Conservation (phyloP, 2,888 invertebrate species). For the Globia sparganii region DNA sequence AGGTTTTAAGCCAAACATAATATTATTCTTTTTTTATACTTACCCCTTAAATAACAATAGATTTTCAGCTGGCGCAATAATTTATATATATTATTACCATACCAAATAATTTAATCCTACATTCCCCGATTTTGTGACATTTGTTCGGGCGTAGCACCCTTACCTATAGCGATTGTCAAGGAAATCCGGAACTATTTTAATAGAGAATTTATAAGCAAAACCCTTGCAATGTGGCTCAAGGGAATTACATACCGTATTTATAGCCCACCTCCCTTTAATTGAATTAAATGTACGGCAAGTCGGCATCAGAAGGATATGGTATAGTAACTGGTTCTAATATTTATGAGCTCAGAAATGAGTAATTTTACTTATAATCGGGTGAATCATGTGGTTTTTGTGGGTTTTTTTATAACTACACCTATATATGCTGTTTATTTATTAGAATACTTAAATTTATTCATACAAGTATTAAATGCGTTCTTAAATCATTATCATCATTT, state of each 20-base stretch:
- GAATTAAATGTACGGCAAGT: conserved; percentile 69
- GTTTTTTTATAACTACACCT: neutral
- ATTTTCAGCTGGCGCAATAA: too few relatives aligned
- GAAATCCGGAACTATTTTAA: conserved; percentile 69
- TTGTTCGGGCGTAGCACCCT: conserved; percentile 29
- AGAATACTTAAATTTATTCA: too few relatives aligned
- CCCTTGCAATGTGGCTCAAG: conserved; percentile 56
- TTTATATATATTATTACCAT: neutral
- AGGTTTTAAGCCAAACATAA: neutral
- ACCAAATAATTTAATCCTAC: conserved; percentile 17
- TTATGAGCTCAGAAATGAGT: conserved; percentile 2
- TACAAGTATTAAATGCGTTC: neutral
- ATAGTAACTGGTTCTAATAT: conserved; percentile 4
- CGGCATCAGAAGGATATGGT: conserved; percentile 44
- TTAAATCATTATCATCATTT: too few relatives aligned
- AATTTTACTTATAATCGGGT: neutral
- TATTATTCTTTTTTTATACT: neutral
- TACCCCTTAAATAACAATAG: neutral
- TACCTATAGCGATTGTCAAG: conserved; percentile 52
- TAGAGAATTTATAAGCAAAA: conserved; percentile 69
- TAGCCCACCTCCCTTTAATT: conserved; percentile 64
- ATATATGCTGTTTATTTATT: neutral
- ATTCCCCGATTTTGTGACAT: conserved; percentile 13
- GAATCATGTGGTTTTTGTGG: neutral
- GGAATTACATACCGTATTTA: conserved; percentile 67